phyloP scores from a whole-genome alignment of 1,140 invertebrate genomes.

The Bemisia tabaci region DNA sequence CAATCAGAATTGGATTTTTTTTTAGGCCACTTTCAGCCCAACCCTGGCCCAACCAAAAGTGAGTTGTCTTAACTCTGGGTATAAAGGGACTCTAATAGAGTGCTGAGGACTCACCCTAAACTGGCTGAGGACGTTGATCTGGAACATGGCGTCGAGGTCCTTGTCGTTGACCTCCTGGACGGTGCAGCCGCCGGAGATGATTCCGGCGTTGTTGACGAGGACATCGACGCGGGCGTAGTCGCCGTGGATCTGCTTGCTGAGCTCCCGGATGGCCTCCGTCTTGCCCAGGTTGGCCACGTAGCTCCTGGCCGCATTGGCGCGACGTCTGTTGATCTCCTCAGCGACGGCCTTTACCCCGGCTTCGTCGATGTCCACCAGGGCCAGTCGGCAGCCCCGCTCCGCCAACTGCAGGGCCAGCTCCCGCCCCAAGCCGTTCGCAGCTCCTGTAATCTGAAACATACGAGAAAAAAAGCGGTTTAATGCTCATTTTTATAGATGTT shows the following conservation, averaged over 20 bases:
- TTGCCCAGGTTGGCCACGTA: conserved; percentile 15
- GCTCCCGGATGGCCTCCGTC: conserved; percentile 7
- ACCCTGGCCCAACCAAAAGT: no score
- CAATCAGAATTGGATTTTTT: no score
- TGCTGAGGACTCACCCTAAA: conserved; percentile 20
- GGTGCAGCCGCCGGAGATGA: conserved; percentile 1
- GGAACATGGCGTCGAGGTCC: conserved; percentile 12
- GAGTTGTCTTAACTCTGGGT: no score
- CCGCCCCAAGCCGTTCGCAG: conserved; percentile 49
- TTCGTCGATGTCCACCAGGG: conserved; percentile 48
- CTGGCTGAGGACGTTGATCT: conserved; percentile 17
- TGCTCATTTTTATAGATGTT: no score
- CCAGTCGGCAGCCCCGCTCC: conserved; percentile 41
- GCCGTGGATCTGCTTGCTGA: conserved; percentile 1
- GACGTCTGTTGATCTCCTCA: conserved; percentile 22
- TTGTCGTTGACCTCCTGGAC: background rate
- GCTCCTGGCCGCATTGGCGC: conserved; percentile 13
- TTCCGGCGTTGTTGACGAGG: conserved; percentile 18
- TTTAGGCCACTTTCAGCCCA: no score
- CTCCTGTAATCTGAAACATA: conserved; percentile 43
- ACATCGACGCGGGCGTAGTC: conserved; percentile 13
- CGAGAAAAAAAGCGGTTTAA: background rate
- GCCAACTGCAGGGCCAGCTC: conserved; percentile 47
- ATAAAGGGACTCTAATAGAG: no score
- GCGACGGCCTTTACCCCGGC: conserved; percentile 37